Base-by-base conservation (phyloP, 2,113 vertebrate genomes). In the Leptocoma aspasia region DNA sequence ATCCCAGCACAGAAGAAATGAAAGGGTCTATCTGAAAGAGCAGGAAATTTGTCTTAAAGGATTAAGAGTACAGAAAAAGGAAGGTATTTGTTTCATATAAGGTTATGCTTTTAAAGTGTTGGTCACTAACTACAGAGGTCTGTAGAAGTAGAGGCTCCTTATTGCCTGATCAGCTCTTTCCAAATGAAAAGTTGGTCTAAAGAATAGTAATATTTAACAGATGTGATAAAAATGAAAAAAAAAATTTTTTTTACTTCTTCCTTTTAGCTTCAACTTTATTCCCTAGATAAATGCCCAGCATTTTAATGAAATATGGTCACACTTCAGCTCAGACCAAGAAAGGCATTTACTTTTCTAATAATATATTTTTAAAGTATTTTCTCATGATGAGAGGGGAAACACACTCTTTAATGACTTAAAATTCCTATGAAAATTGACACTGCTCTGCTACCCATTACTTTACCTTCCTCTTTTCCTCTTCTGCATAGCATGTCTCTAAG, bases 331-430 rank as follows among this genome's bases (percentile, higher is more conserved):
- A 90, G 30, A 31, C 3, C 4, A 41, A 80, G 28, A 86, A 92
- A 59, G 8, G 7, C 8, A 1, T 63, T 94, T 66, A 41, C 3
- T 73, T 86, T 75, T 70, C 26, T 81, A 80, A 42, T 33, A 35
- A 61, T 22, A 7, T 54, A 41, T 42, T 81, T 82, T 60, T 59
- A 47, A 52, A 89, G 9, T 49, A 45, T 81, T 89, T 81, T 85
- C 8, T 44, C 14, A 16, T 56, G 5, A 24, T 39, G 33, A 0
- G 6, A 13, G 4, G 2, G 4, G 8, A 21, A 72, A 33, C 1
- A 41, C 5, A 45, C 18, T 56, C 11, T 64, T 60, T 39, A 53
- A 45, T 71, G 6, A n/a, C 14, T 41, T 35, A 68, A 68, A 89
- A 78, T 23, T 72, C 3, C 31, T 63, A 8, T 23, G 14, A 86